phyloP scores from a whole-genome alignment of 2,113 vertebrate species.

The Spea multiplicata region DNA sequence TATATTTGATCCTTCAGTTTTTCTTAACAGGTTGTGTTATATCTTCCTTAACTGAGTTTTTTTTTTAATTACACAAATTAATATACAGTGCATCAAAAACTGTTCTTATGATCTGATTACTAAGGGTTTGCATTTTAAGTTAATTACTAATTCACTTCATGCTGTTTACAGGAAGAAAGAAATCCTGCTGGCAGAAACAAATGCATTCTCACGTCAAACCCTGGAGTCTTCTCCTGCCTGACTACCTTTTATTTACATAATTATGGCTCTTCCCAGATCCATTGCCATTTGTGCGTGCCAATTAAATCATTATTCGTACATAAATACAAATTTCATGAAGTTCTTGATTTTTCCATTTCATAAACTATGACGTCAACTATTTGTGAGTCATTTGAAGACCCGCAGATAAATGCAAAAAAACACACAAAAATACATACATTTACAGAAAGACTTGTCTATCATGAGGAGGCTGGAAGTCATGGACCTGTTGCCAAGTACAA shows the following conservation, averaged over 20 bases:
- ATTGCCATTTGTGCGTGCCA: constrained; percentile 35
- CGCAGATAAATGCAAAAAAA: too few relatives aligned
- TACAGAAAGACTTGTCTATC: too few relatives aligned
- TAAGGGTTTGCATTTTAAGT: constrained; percentile 30
- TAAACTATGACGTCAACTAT: background rate
- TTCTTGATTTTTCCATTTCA: constrained; percentile 13
- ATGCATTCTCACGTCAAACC: constrained; percentile 32
- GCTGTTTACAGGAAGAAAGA: constrained; percentile 27
- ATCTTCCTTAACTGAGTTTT: constrained; percentile 2
- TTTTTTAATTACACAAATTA: constrained; percentile 15
- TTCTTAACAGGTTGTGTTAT: background rate
- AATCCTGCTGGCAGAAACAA: constrained; percentile 39
- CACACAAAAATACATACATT: too few relatives aligned
- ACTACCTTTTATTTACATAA: constrained; percentile 46
- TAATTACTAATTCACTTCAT: constrained; percentile 27
- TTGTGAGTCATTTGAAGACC: too few relatives aligned
- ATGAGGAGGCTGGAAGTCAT: too few relatives aligned
- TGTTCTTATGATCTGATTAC: constrained; percentile 26
- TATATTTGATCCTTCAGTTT: too few relatives aligned
- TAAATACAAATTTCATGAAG: constrained; percentile 21
- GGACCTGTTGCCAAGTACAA: too few relatives aligned
- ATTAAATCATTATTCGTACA: constrained; percentile 42
- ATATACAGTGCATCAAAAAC: constrained; percentile 21
- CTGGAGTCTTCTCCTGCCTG: constrained; percentile 35
- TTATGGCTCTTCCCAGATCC: constrained; percentile 38